Evolutionary conservation across 2,113 vertebrate genomes (phyloP), one percentile per base, ranked within the genome.

Genomic region (Ceyx margarethae): DNA sequence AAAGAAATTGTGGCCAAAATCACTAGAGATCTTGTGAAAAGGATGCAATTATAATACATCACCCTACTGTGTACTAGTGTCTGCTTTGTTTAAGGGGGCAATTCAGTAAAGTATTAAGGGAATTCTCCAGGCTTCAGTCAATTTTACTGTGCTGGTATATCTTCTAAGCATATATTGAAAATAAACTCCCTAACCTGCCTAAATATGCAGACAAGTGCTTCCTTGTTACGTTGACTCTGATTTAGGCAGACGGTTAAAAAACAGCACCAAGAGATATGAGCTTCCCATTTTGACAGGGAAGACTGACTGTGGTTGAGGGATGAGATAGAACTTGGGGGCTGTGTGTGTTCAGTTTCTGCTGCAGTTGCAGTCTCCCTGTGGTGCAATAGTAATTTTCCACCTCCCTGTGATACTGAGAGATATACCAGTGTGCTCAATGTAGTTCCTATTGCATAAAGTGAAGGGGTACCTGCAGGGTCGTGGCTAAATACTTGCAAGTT

Each of bases 1-100:
- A 95, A 95, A 95, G 94, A 91, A 90, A 94, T 67, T 5, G 5
- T 96, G 82, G 61, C 74, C 85, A 95, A 94, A 97, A 93, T 96
- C 43, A 2, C 83, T 81, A 88, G 94, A 89, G 81, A 92, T 94
- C 37, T 72, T 77, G n/a, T 93, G 76, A 87, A 69, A 91, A 92
- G 79, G 65, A 88, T 83, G 46, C 50, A 82, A 79, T 93, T 89
- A 65, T 71, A 90, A 42, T 95, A 62, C 33, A 68, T 94, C 78
- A 87, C 28, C 19, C 19, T 82, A 35, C 65, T 83, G 40, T 57
- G 66, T 81, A 37, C 43, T 83, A 28, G 18, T 83, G 26, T 61
- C 21, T 90, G 35, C 68, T 88, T 87, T 82, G 33, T 94, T 95
- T 91, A 22, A 58, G 40, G 8, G 23, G 26, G 8, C 13, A 87